A percentile compares a stretch with the other conserved stretches of the same genome.
Evolutionary conservation across 2,797 vertebrate genomes (phyloP).

Genomic region (Eremophila alpestris): DNA sequence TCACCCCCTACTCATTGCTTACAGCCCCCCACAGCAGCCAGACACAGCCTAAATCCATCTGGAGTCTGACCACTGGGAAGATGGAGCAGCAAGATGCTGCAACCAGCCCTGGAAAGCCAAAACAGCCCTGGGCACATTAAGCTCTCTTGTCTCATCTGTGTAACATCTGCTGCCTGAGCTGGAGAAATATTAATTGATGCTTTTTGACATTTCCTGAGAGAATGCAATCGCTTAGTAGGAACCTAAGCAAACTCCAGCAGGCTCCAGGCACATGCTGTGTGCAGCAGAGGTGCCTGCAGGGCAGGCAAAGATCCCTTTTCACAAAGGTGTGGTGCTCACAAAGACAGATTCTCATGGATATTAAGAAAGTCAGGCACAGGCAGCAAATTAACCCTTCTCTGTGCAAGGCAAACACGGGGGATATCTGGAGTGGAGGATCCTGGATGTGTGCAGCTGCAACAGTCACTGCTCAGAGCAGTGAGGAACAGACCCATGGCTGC

Average conservation of each 20-base stretch:
- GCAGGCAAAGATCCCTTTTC: background rate
- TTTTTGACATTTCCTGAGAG: constrained; percentile 16
- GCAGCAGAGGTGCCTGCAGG: background rate
- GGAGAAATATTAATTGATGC: constrained; percentile 12
- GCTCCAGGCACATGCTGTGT: background rate
- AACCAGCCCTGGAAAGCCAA: background rate
- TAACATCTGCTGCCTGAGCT: constrained; percentile 7
- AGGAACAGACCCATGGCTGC: background rate
- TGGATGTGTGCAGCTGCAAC: background rate
- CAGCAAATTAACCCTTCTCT: background rate
- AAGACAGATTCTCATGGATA: background rate
- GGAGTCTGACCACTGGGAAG: background rate
- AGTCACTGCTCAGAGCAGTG: background rate
- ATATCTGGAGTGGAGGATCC: accelerated
- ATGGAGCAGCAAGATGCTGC: background rate
- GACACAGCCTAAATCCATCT: background rate
- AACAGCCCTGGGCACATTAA: background rate
- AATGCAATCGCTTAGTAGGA: background rate
- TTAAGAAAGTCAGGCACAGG: background rate
- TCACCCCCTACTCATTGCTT: background rate
- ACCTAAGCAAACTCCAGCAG: background rate
- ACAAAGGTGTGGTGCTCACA: background rate
- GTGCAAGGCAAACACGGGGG: accelerated
- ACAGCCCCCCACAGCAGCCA: background rate
- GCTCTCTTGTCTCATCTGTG: background rate